Evolutionary conservation across 2,797 vertebrate species (phyloP).

Genomic region (Glossophaga mutica): DNA sequence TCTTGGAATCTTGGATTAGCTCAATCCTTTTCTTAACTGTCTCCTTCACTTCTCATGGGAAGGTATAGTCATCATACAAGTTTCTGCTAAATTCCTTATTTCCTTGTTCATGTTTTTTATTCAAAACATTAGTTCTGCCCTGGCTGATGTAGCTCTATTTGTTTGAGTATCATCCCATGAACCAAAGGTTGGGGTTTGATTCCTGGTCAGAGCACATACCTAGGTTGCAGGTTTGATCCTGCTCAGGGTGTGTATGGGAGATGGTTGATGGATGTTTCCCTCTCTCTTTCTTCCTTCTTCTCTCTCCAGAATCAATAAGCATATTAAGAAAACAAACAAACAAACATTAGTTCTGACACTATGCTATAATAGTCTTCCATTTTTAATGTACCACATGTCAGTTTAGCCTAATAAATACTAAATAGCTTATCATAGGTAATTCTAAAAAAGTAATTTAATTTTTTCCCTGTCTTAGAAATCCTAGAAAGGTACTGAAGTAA

Average conservation of each 20-base stretch:
- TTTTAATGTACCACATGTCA: not conserved
- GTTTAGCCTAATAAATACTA: conserved; percentile 48
- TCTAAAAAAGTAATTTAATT: conserved; percentile 22
- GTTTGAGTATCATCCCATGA: not conserved
- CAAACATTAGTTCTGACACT: not conserved
- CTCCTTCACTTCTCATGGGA: not conserved
- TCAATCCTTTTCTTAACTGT: not conserved
- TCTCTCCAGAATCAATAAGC: not conserved
- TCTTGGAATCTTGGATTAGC: not conserved
- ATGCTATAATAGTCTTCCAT: not conserved
- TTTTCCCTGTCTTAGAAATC: not conserved
- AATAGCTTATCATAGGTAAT: conserved; percentile 25
- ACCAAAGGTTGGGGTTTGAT: not conserved
- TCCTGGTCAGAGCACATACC: not conserved
- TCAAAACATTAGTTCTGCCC: not conserved
- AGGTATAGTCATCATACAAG: not conserved
- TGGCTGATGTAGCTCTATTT: not conserved
- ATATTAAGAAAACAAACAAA: not conserved
- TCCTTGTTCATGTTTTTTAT: not conserved
- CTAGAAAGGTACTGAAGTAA: not conserved
- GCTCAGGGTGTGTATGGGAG: not conserved
- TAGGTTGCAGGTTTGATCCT: too few relatives aligned
- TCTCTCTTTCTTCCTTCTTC: not conserved
- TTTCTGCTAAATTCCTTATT: not conserved
- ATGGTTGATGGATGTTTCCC: not conserved